Base-by-base conservation (phyloP, 2,797 vertebrate genomes). In the Brotogeris chrysoptera region DNA sequence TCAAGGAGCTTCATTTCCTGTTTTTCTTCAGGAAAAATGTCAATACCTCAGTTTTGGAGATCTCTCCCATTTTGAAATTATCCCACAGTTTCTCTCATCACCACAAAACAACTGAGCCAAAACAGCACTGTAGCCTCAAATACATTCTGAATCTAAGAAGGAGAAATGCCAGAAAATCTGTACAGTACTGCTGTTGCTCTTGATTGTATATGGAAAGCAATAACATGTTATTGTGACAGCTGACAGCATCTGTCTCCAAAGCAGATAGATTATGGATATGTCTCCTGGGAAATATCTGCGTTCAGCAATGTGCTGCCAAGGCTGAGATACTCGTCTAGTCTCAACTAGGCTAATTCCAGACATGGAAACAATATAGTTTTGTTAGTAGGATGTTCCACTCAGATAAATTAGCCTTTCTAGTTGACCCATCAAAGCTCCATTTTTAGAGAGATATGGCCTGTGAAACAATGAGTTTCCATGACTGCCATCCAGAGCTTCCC, bases 281-380 rank as follows among this genome's bases (percentile, higher is more conserved):
- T 71, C 85, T 92, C 85, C 50, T 53, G 82, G 94, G 94, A 88
- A 88, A 83, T 86, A 77, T 36, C 79, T 41, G 3, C 1, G 2
- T 64, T 80, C 72, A 95, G 55, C 59, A 71, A 23, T 27, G 32
- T 47, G 68, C 57, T 91, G 88, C 88, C 92, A 88, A 94, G 66
- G 70, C 83, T 90, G 78, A 92, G 73, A 49, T 86, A 74, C 14
- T 88, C 82, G 69, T 69, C 82, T 90, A 74, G 90, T 72, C 85
- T 68, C 93, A 93, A 79, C 65, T 30, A 65, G 86, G 80, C 77
- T 95, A 96, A 95, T 96, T 96, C 77, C 91, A 93, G 93, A 83
- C 82, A 69, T 86, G 85, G 95, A 95, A 95, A 91, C 82, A 86
- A 65, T 83, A 94, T 0, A 61, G 76, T 20, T 83, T 65, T 87